These are phyloP conservation scores for Dynastes tityus DNA, from an alignment of 2,888 invertebrate genomes.

Conservation along the genomic window DNA sequence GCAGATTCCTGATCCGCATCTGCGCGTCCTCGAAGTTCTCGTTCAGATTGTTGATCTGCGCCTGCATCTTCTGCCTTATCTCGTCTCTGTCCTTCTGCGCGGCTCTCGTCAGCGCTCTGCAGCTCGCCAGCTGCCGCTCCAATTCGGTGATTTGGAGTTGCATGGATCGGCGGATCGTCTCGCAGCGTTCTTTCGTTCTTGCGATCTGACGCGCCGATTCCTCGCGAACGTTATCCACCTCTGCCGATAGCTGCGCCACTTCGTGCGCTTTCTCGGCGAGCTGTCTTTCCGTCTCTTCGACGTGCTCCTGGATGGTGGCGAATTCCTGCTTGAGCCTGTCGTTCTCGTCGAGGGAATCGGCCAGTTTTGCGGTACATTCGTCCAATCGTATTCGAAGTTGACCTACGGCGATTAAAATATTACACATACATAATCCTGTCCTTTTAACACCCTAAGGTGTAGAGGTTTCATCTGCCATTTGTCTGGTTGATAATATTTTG, in stretches of 20 bases:
- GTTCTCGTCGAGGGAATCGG: constrained; percentile 66
- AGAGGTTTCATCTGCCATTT: too few relatives aligned
- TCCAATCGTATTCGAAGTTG: constrained; percentile 61
- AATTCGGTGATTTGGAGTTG: constrained; percentile 79
- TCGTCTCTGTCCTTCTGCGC: constrained; percentile 82
- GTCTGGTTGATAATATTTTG: too few relatives aligned
- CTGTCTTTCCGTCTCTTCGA: constrained; percentile 75
- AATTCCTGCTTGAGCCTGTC: constrained; percentile 67
- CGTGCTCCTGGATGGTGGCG: constrained; percentile 75
- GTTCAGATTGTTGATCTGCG: constrained; percentile 78
- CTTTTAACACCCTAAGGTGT: too few relatives aligned
- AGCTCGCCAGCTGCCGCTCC: constrained; percentile 78
- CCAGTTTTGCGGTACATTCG: constrained; percentile 61
- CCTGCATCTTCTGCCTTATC: constrained; percentile 80
- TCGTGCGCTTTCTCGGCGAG: constrained; percentile 81
- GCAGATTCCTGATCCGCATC: constrained; percentile 76
- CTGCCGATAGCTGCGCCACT: constrained; percentile 77
- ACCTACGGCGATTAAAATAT: not conserved
- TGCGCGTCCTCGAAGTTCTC: constrained; percentile 81
- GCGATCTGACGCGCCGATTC: constrained; percentile 80
- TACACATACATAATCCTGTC: too few relatives aligned
- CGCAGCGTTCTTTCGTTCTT: constrained; percentile 78
- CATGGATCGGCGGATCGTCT: constrained; percentile 76
- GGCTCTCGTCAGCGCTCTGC: constrained; percentile 76
- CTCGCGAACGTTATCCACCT: constrained; percentile 78